A percentile compares a stretch with the other conserved stretches of the same genome.
Conservation (phyloP, 2,797 vertebrate species). For the Amblyraja radiata region DNA sequence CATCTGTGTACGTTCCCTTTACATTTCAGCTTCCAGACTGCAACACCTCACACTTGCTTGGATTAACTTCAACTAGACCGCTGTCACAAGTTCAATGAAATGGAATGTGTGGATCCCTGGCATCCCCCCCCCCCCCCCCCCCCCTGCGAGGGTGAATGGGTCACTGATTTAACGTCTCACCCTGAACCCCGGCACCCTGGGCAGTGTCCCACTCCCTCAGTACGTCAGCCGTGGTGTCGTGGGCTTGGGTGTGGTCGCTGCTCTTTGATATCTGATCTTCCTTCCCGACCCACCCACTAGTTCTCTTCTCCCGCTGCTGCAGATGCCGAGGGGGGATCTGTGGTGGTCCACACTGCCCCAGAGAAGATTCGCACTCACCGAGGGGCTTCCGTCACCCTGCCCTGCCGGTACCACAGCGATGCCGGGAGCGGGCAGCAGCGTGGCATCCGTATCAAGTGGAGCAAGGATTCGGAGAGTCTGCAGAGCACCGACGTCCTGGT, state of each 20-base stretch:
- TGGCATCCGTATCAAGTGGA: constrained; percentile 89
- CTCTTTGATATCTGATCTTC: not conserved
- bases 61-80: too few species aligned
- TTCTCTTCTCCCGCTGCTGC: not conserved
- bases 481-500: constrained; percentile 83
- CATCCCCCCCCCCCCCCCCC: too few species aligned
- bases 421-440: constrained; percentile 62
- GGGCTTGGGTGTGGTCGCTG: not conserved
- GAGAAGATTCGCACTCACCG: constrained; percentile 89
- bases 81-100: too few species aligned
- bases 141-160: not conserved
- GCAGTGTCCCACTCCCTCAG: not conserved
- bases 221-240: not conserved
- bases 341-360: constrained; percentile 87
- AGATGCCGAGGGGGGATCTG: constrained; percentile 85
- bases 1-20: too few species aligned
- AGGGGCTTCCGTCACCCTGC: constrained; percentile 84
- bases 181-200: too few species aligned
- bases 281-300: not conserved
- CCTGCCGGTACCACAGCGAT: constrained; percentile 87
- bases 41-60: too few species aligned
- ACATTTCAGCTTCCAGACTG: too few species aligned
- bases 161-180: not conserved
- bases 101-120: too few species aligned
- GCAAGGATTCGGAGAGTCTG: constrained; percentile 78